Evolutionary conservation across 2,888 invertebrate genomes (phyloP), one percentile per base, ranked within the genome.

Genomic region (Thumatha senex): DNA sequence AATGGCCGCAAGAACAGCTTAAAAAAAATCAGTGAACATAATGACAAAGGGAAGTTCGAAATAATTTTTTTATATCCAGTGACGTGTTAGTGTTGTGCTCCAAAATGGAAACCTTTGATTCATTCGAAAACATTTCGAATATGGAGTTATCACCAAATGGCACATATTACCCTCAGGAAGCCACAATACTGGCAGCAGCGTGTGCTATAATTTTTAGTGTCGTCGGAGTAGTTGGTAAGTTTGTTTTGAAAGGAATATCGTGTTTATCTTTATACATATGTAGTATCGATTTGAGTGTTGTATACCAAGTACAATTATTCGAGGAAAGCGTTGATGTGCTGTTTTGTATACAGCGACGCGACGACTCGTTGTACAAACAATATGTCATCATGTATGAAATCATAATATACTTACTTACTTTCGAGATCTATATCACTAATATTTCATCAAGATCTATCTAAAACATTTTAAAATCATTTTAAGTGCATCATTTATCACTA

Each of bases 181-280:
- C 96, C 41, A 96, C 96, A 31, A 92, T 96, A 67, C 90, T 95
- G 73, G 97, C 96, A 13, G 96, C 96, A 29, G 92, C 93, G 50
- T 96, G 96, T 80, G 96, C 97, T 34, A 94, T 96, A 68, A 78
- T 96, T 48, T 97, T 97, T 87, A 95, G 95, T 75, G 83, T 95
- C 49, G 91, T 97, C 40, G 97, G 97, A 55, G 94, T 96, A 54
- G 87, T 95, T 54, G 97, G 97, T 97, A 89, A 93, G 93, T 84
- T 66, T 71, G 63, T 72, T 71, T 74, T 71, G 49, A 42, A 47
- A 56, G 62, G 64, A 54, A 58, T 63, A 66, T 61, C 78, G 74
- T 75, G 76, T 76, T 78, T 79, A 79, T 63, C 18, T 2, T 24
- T 24, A n/a, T n/a, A 24, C 18, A 2, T 24, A 24, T 5, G 2